These are phyloP conservation scores for Actinemys pallida DNA, from an alignment of 2,113 vertebrate genomes.

Conservation along the genomic window DNA sequence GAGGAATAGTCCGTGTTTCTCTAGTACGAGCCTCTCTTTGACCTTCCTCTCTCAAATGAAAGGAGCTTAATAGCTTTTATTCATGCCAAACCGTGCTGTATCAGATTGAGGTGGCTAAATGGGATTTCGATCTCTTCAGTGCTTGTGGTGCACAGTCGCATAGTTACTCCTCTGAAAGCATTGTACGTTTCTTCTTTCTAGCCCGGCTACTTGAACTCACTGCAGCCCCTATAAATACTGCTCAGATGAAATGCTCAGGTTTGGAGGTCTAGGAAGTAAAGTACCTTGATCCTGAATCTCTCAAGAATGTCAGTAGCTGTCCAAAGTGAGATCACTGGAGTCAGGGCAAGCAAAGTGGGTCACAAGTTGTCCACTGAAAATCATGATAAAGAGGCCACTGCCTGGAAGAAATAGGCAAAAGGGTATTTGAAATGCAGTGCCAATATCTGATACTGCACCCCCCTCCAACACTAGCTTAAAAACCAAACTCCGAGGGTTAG, in stretches of 20 bases:
- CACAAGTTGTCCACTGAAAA: slow-evolving; percentile 81
- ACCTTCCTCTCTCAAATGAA: neutral
- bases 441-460: neutral
- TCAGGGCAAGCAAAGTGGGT: slow-evolving; percentile 80
- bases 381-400: slow-evolving; percentile 82
- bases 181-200: neutral
- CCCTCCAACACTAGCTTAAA: neutral
- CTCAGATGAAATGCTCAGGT: neutral
- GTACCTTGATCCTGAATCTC: neutral
- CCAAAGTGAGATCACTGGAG: slow-evolving; percentile 66
- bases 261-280: neutral
- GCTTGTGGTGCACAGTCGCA: neutral
- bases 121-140: neutral
- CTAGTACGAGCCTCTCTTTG: neutral
- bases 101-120: neutral
- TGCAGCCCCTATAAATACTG: neutral
- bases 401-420: slow-evolving; percentile 48
- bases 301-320: slow-evolving; percentile 55
- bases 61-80: neutral
- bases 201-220: neutral
- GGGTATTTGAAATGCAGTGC: neutral
- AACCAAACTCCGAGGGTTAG: neutral
- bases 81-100: neutral
- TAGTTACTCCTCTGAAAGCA: neutral
- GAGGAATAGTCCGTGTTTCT: neutral